Percentiles rank a stretch among this genome's conserved stretches.
These are phyloP conservation scores for Setipinna tenuifilis DNA, from an alignment of 2,797 vertebrate genomes.

Conservation along the genomic window DNA sequence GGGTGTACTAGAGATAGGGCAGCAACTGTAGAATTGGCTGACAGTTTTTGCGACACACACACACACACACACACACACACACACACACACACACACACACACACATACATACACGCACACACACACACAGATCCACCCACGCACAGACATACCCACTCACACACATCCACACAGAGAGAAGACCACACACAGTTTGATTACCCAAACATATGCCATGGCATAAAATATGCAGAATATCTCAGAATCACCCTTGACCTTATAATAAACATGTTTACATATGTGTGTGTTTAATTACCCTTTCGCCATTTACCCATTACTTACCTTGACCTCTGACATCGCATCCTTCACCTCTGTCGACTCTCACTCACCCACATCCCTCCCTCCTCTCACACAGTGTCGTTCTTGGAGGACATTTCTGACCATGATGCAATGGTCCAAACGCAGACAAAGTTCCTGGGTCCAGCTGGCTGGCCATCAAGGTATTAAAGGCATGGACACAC, in stretches of 20 bases:
- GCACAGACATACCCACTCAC: neutral
- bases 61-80: slow-evolving; percentile 8
- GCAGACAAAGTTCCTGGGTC: slow-evolving; percentile 84
- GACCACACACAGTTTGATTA: neutral
- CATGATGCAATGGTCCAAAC: slow-evolving; percentile 84
- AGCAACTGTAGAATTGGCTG: slow-evolving; percentile 38
- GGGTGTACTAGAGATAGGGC: slow-evolving; percentile 53
- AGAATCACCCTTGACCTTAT: no score
- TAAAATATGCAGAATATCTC: no score
- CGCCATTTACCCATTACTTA: no score
- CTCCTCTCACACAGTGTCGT: slow-evolving; percentile 67
- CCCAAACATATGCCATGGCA: neutral
- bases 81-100: neutral
- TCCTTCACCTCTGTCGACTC: neutral
- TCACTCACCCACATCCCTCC: neutral
- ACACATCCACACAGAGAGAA: neutral
- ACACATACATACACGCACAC: neutral
- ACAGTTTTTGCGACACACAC: neutral
- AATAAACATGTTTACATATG: no score
- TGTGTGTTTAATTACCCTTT: neutral
- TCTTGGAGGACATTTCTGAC: slow-evolving; percentile 86
- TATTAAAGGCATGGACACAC: slow-evolving; percentile 43
- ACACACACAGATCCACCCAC: neutral
- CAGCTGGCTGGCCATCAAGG: slow-evolving; percentile 89
- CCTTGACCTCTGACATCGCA: neutral